Evolutionary conservation across 2,113 vertebrate species (phyloP), one percentile per base, ranked within the genome.

Genomic region (Halcyon senegalensis): DNA sequence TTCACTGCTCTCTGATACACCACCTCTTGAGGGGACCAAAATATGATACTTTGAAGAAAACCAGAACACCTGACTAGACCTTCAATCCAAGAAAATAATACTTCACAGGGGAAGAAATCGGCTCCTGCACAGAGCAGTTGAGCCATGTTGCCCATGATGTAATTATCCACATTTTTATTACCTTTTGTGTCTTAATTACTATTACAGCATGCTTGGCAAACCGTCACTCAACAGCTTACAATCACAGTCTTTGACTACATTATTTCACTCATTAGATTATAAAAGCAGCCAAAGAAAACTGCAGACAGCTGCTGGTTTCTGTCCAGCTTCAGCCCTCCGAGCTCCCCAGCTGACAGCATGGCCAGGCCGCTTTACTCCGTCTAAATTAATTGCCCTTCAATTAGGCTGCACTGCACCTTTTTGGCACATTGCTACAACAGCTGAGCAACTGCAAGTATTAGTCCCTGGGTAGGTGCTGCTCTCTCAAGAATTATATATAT

Each of bases 151-250:
- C 73, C 78, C 69, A 82, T 64, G 80, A 91, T 92, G 91, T 30
- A 91, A 92, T 94, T 96, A 92, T 18, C 60, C 55, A 84, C 74
- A 84, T 87, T 96, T 92, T 93, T 89, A 92, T 64, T 78, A 76
- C 58, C 80, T 94, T 95, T 94, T 95, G 67, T 94, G 63, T 62
- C 74, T 89, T 94, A 97, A 96, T 95, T 95, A 85, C 77, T 55
- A 48, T 83, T 96, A 87, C 87, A 94, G 67, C 50, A 17, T 33
- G 74, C 86, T 87, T 92, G 89, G 92, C 86, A 92, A 82, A 66
- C n/a, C 2, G 3, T 92, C 58, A 62, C 87, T 92, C 69, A 33
- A 43, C 53, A 79, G 84, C 74, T 91, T 50, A 84, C 83, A 89
- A 84, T 84, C 33, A 1, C 48, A 62, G 73, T 13, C 84, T 87